A percentile compares a stretch with the other conserved stretches of the same genome.
Evolutionary conservation across 2,797 vertebrate genomes (phyloP).

Genomic region (Rallus crepitans): DNA sequence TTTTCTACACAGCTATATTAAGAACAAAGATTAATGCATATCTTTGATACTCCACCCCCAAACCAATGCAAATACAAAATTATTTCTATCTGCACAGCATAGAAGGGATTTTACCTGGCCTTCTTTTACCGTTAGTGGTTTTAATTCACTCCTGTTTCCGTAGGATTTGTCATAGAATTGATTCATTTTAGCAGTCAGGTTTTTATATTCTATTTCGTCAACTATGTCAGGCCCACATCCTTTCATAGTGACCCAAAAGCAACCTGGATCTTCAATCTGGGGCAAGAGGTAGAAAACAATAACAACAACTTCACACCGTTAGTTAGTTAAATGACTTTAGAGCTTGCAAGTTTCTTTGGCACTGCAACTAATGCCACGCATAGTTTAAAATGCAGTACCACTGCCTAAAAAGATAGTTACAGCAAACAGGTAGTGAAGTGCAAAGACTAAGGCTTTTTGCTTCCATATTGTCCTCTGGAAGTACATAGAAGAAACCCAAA

Average conservation of each 20-base stretch:
- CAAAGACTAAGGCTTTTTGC: not conserved
- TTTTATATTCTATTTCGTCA: conserved; percentile 71
- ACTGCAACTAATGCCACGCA: rapidly evolving
- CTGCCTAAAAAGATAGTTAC: not conserved
- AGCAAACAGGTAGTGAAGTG: not conserved
- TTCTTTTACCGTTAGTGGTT: conserved; percentile 61
- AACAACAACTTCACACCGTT: not conserved
- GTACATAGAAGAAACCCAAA: rapidly evolving
- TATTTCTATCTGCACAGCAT: not conserved
- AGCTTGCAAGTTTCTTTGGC: not conserved
- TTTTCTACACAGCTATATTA: not conserved
- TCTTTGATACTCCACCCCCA: not conserved
- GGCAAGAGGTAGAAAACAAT: not conserved
- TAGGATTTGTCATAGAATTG: conserved; percentile 67
- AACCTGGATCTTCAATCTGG: conserved; percentile 79
- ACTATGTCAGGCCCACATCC: conserved; percentile 14
- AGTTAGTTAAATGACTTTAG: not conserved
- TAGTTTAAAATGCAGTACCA: not conserved
- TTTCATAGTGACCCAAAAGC: conserved; percentile 81
- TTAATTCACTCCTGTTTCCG: conserved; percentile 55
- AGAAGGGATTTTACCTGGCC: conserved; percentile 77
- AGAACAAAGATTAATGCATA: rapidly evolving
- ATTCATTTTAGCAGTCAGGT: conserved; percentile 76
- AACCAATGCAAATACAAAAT: not conserved
- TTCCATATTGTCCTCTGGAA: not conserved